A percentile compares a stretch with the other conserved stretches of the same genome.
These are phyloP conservation scores for Neodontobutis hainanensis DNA, from an alignment of 2,113 vertebrate genomes.

Conservation along the genomic window DNA sequence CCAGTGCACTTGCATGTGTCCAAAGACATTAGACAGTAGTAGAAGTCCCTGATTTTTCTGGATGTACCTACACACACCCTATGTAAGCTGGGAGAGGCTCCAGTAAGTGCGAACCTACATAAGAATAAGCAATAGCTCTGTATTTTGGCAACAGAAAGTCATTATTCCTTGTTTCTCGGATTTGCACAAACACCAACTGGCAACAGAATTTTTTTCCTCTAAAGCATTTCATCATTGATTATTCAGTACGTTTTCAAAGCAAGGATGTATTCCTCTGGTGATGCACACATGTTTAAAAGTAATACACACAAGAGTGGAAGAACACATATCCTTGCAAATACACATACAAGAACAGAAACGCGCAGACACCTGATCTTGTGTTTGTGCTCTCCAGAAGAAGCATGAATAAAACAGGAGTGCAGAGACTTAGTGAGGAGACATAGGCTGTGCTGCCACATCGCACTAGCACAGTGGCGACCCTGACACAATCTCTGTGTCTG, in stretches of 20 bases:
- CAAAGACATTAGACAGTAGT: not conserved
- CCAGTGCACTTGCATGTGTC: not conserved
- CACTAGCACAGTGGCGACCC: conserved; percentile 49
- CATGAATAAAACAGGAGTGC: conserved; percentile 74
- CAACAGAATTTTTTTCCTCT: conserved; percentile 24
- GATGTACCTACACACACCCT: not conserved
- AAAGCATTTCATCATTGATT: conserved; percentile 48
- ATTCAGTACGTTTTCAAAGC: conserved; percentile 49
- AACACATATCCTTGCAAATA: conserved; percentile 22
- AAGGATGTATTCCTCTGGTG: conserved; percentile 36
- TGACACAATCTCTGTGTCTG: conserved; percentile 59
- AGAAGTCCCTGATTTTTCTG: not conserved
- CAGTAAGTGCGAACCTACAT: not conserved
- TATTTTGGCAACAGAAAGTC: conserved; percentile 12
- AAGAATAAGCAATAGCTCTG: not conserved
- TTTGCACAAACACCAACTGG: conserved; percentile 1
- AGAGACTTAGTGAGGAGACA: conserved; percentile 50
- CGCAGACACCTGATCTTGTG: conserved; percentile 44
- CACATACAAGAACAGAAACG: conserved; percentile 30
- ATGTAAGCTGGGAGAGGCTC: not conserved
- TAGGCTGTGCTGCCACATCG: conserved; percentile 29
- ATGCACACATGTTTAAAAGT: conserved; percentile 10
- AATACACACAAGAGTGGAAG: conserved; percentile 10
- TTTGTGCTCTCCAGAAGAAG: conserved; percentile 59
- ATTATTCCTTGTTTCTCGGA: not conserved